phyloP scores from a whole-genome alignment of 2,113 vertebrate species.

The Gadus chalcogrammus region DNA sequence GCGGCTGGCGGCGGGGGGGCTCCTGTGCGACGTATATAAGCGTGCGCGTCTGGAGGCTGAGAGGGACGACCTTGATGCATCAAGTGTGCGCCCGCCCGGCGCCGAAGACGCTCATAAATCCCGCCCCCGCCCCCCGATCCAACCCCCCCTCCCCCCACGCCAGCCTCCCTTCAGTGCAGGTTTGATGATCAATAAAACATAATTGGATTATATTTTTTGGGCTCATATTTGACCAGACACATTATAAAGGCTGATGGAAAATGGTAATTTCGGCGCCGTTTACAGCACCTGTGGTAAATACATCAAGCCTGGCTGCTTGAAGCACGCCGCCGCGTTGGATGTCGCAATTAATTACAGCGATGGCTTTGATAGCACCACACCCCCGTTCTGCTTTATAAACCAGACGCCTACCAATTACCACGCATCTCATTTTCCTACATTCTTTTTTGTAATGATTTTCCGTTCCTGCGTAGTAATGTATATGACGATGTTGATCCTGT shows the following conservation, averaged over 20 bases:
- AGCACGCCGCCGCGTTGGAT: background rate
- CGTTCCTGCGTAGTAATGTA: no score
- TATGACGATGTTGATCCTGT: no score
- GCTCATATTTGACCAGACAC: slow-evolving; percentile 39
- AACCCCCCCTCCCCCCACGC: background rate
- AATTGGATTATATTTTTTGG: slow-evolving; percentile 43
- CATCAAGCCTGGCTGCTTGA: slow-evolving; percentile 16
- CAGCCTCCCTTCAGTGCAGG: slow-evolving; percentile 22
- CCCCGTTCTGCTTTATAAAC: background rate
- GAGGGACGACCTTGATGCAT: slow-evolving; percentile 40
- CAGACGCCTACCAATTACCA: background rate
- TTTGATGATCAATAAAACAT: slow-evolving; percentile 55
- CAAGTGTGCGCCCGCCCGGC: slow-evolving; percentile 18
- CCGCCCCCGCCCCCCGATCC: background rate
- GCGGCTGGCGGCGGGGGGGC: background rate
- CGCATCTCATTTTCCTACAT: background rate
- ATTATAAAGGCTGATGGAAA: slow-evolving; percentile 40
- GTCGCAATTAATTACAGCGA: slow-evolving; percentile 7
- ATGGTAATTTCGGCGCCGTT: slow-evolving; percentile 33
- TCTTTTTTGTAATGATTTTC: no score
- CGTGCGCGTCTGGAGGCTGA: slow-evolving; percentile 12
- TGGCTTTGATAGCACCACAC: background rate
- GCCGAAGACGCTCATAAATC: slow-evolving; percentile 32
- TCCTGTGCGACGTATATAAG: background rate
- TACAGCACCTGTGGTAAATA: slow-evolving; percentile 31